Base-by-base conservation (phyloP, 2,888 invertebrate genomes). In the Himalopsyche kuldschensis region DNA sequence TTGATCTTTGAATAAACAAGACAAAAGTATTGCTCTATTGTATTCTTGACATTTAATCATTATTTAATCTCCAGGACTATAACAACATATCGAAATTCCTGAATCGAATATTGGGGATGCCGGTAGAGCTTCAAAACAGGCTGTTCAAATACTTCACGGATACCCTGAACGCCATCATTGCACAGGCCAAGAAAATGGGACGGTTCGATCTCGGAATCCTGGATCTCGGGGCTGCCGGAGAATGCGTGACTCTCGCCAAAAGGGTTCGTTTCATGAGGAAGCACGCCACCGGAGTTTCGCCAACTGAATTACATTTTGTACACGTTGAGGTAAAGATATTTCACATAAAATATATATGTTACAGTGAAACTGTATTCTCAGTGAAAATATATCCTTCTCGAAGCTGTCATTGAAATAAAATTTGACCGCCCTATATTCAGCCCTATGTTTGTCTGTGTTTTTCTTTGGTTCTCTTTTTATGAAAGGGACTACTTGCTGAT, bases 41-140 rank as follows among this genome's bases (percentile, higher is more conserved):
- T 27, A 30, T 76, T 31, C 6, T n/a, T 30, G 2, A 76, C 10
- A 27, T 17, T 76, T 17, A 79, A 17, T 20, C 10, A 31, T 35
- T 24, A 75, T 41, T 24, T 84, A 47, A 46, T 10, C 86, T 87
- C 0, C 88, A 92, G 92, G 98, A 98, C 88, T 97, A 97, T 90
- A 97, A 97, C 91, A 98, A 98, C 90, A 99, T 99, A 94, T 97
- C 98, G 86, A 99, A 99, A 92, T 99, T 99, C 93, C 94, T 99
- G 85, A 99, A 99, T 91, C 94, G 97, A 89, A 98, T 99, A 88
- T 93, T 99, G 85, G 99, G 99, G 46, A 97, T 99, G 95, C 98
- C 98, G 0, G 99, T 99, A 4, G 97, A 97, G 79, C 91, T 99
- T 80, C 99, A 99, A 91, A 99, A 99, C 91, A 93, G 97, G 78